A percentile compares a stretch with the other conserved stretches of the same genome.
These are phyloP conservation scores for Monomorium pharaonis DNA, from an alignment of 1,140 invertebrate genomes.

Conservation along the genomic window DNA sequence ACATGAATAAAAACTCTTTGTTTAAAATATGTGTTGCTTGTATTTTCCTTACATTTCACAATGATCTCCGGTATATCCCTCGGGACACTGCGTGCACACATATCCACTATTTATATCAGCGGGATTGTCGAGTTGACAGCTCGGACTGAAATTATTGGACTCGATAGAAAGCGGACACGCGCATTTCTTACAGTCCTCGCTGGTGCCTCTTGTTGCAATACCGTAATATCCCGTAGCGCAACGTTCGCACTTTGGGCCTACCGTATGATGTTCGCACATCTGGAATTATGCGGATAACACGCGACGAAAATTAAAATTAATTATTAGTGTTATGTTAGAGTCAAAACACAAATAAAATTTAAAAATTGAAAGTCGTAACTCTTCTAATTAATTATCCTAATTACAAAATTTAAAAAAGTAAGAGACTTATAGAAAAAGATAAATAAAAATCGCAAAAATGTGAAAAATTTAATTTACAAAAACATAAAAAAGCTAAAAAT, in stretches of 20 bases:
- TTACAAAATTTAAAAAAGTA: not conserved
- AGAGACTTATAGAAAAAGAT: not conserved
- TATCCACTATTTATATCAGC: constrained; percentile 88
- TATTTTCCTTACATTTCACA: constrained; percentile 92
- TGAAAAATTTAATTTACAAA: not conserved
- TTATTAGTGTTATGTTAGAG: not conserved
- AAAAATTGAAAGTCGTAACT: not conserved
- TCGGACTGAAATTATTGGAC: constrained; percentile 95
- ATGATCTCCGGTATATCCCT: constrained; percentile 95
- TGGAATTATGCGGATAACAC: constrained; percentile 71
- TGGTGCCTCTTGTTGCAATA: constrained; percentile 90
- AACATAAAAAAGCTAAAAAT: not conserved
- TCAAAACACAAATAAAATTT: not conserved
- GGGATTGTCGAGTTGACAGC: constrained; percentile 89
- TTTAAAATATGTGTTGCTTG: constrained; percentile 59
- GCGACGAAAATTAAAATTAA: not conserved
- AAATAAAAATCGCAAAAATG: not conserved
- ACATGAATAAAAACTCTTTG: not conserved
- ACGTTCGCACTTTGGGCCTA: constrained; percentile 91
- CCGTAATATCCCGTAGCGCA: constrained; percentile 97
- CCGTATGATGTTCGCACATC: constrained; percentile 90
- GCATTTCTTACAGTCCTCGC: constrained; percentile 93
- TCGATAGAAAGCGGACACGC: constrained; percentile 92
- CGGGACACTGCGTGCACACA: constrained; percentile 95
- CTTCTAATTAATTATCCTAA: not conserved